phyloP scores from a whole-genome alignment of 2,888 invertebrate species.

The Zygothrica quintamaculata region DNA sequence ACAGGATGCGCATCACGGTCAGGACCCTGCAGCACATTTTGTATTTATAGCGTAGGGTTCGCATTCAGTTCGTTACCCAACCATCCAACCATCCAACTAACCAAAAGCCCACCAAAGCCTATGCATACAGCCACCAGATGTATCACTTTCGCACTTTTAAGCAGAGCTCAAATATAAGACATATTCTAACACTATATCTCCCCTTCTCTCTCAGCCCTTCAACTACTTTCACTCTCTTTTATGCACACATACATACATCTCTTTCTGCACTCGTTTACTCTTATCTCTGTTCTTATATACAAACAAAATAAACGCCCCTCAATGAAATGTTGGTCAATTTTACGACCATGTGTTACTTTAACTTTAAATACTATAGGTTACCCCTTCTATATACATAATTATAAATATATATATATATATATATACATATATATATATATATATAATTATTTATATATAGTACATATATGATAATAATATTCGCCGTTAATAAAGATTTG shows the following conservation, averaged over 20 bases:
- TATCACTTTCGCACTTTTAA: slow-evolving; percentile 73
- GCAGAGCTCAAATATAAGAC: slow-evolving; percentile 42
- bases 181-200: slow-evolving; percentile 11
- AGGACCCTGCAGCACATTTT: slow-evolving; percentile 47
- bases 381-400: background rate
- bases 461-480: too few species aligned
- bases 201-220: background rate
- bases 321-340: slow-evolving; percentile 48
- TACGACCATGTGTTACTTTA: slow-evolving; percentile 42
- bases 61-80: slow-evolving; percentile 26
- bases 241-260: too few species aligned
- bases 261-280: background rate
- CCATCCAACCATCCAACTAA: too few species aligned
- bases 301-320: slow-evolving; percentile 32
- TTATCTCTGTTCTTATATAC: background rate
- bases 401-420: background rate
- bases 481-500: too few species aligned
- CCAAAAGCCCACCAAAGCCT: too few species aligned
- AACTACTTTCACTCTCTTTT: slow-evolving; percentile 6
- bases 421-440: background rate
- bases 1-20: slow-evolving; percentile 50
- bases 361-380: slow-evolving; percentile 38
- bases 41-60: slow-evolving; percentile 52
- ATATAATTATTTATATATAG: too few species aligned
- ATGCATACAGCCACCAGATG: too few species aligned